Base-by-base conservation (phyloP, 64 coral and sea anemone species). In the Trachythela sp. region DNA sequence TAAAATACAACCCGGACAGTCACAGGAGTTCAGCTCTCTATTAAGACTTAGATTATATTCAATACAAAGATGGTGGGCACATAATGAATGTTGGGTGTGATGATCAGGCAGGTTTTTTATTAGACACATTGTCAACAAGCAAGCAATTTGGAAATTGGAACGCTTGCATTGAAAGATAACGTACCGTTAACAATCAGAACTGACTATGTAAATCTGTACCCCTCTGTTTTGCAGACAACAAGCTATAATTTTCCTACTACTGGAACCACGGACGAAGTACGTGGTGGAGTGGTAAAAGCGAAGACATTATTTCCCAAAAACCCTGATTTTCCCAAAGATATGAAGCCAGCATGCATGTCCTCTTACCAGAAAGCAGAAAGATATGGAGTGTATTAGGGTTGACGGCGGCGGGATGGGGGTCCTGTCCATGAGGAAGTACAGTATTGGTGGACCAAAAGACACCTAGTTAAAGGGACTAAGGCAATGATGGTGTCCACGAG, bases 141-240 rank as follows among this genome's bases (percentile, higher is more conserved):
- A 68, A 68, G 59, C 59, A 68, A 68, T 68, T 68, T 68, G 59
- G 59, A 68, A 68, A 6, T 68, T 68, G 59, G 59, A n/a, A 68
- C 30, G 59, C 59, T 68, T 22, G 15, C 30, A 68, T 68, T 68
- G 30, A n/a, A n/a, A 14, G 30, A 68, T n/a, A 31, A 68, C 30
- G 59, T 68, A n/a, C 39, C 35, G 8, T 34, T 89, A 30, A 89
- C 88, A 22, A 89, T 64, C 2, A 77, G 36, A 20, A 89, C 71
- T 35, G 88, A 89, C n/a, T 89, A 89, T 54, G 71, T 89, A 10
- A 83, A 89, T 89, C 27, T 4, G 0, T 89, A 89, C 36, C 40
- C 30, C 48, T 89, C 64, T 2, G 36, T 34, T 11, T 48, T 89
- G 15, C 88, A 89, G 43, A 83, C 71, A 8, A 54, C 88, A 20